Percentiles rank a stretch among this genome's conserved stretches.
These are phyloP conservation scores for Actinia equina DNA, from an alignment of 64 coral and sea anemone species.

Conservation along the genomic window DNA sequence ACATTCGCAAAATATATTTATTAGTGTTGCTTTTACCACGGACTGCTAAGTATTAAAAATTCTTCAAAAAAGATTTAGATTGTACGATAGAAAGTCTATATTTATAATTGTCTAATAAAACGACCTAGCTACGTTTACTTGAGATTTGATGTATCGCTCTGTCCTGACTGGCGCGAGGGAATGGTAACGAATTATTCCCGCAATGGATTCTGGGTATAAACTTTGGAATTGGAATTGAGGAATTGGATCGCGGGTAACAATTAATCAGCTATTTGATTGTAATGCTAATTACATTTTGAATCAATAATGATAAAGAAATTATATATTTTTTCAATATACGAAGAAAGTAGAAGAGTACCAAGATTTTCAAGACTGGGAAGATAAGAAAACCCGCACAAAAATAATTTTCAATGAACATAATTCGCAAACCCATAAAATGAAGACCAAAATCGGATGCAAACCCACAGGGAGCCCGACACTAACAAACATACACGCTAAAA, in stretches of 20 bases:
- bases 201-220: not conserved
- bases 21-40: not conserved
- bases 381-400: no score
- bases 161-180: not conserved
- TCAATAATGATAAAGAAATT: no score
- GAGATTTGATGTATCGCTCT: not conserved
- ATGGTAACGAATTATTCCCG: not conserved
- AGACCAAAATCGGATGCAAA: no score
- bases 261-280: no score
- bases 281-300: no score
- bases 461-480: not conserved
- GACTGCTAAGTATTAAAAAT: not conserved
- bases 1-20: not conserved
- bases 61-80: not conserved
- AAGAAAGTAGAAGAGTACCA: no score
- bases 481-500: not conserved
- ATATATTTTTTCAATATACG: no score
- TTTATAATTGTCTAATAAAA: slow-evolving; percentile 1
- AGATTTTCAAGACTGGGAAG: no score
- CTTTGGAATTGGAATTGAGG: not conserved
- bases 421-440: no score
- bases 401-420: no score
- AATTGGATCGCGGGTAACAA: not conserved
- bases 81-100: not conserved
- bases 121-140: not conserved